A percentile compares a stretch with the other conserved stretches of the same genome.
Conservation (phyloP, 2,888 invertebrate species). For the Cephus pulcher region DNA sequence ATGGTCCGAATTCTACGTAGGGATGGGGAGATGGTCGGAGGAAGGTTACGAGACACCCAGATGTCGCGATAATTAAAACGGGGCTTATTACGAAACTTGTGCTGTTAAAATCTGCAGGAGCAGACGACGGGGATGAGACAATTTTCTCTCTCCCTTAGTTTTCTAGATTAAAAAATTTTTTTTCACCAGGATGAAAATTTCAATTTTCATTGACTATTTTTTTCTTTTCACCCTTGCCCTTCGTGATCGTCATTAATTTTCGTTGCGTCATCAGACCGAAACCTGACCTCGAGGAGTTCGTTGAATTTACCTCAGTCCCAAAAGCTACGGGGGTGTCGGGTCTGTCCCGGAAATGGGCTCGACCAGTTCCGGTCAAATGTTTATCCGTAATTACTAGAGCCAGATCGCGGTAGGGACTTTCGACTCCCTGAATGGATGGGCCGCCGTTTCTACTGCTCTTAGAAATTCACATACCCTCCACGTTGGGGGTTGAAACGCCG, state of each 20-base stretch:
- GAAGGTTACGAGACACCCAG: constrained; percentile 59
- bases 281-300: constrained; percentile 22
- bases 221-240: too few relatives aligned
- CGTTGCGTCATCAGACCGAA: not conserved
- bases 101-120: constrained; percentile 17
- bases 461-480: not conserved
- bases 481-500: not conserved
- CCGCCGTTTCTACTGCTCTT: not conserved
- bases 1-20: not conserved
- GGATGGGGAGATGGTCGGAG: not conserved
- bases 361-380: constrained; percentile 53
- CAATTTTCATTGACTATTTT: too few relatives aligned
- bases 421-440: not conserved
- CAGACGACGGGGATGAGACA: not conserved
- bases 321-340: constrained; percentile 40
- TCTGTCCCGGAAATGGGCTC: constrained; percentile 49
- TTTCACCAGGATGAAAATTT: not conserved
- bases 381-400: constrained; percentile 47
- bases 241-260: not conserved
- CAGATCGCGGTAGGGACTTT: constrained; percentile 4
- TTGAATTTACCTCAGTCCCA: constrained; percentile 24
- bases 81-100: constrained; percentile 61
- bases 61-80: constrained; percentile 65
- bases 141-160: not conserved
- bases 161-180: too few relatives aligned